phyloP scores from a whole-genome alignment of 2,888 invertebrate genomes.

The Chalcosyrphus nemorum region DNA sequence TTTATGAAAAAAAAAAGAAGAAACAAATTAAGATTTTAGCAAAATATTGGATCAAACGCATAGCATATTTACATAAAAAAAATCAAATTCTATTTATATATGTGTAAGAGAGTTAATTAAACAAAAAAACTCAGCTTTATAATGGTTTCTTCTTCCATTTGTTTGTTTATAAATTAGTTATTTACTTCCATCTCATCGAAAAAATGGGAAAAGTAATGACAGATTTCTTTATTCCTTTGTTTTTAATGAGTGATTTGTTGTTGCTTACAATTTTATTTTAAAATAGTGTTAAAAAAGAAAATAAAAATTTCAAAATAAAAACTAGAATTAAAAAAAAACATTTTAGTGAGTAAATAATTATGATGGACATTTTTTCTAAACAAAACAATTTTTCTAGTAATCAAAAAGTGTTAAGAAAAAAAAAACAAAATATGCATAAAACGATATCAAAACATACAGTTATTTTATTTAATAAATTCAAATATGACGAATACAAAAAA shows the following conservation, averaged over 20 bases:
- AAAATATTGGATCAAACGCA: conserved; percentile 70
- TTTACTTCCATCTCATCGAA: background rate
- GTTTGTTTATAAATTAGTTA: conserved; percentile 9
- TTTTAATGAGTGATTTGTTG: conserved; percentile 47
- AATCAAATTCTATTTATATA: conserved; percentile 38
- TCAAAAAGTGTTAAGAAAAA: conserved; percentile 24
- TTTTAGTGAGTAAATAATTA: conserved; percentile 51
- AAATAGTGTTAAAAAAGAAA: conserved; percentile 22
- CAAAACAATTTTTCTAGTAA: conserved; percentile 59
- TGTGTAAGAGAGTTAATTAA: conserved; percentile 48
- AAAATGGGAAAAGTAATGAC: background rate
- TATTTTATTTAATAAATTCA: conserved; percentile 38
- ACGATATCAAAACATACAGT: conserved; percentile 54
- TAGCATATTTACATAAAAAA: conserved; percentile 66
- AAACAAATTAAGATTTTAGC: conserved; percentile 48
- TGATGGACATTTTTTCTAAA: conserved; percentile 58
- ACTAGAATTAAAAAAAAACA: background rate
- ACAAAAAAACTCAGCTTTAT: conserved; percentile 62
- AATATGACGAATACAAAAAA: background rate
- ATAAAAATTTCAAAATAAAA: background rate
- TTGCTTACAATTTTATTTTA: conserved; percentile 55
- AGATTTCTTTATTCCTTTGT: conserved; percentile 1
- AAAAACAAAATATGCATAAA: conserved; percentile 39
- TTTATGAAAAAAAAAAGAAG: conserved; percentile 25
- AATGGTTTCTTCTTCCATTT: conserved; percentile 36